Conservation (phyloP, 1,140 invertebrate genomes). For the Plodia interpunctella region DNA sequence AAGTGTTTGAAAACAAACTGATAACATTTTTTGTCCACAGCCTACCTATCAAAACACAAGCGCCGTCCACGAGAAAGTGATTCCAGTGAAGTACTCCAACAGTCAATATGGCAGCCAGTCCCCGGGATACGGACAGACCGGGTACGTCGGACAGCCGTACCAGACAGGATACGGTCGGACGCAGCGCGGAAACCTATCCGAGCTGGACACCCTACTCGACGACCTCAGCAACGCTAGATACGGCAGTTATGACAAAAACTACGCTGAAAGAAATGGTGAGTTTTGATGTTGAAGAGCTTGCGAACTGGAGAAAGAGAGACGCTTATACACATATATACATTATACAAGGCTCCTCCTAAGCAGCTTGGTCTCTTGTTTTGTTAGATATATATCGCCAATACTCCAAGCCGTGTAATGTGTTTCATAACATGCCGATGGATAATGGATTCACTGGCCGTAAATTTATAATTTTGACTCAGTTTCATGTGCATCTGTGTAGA, state of each 20-base stretch:
- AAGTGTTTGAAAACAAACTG: neutral
- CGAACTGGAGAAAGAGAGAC: no score
- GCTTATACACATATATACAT: no score
- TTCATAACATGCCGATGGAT: constrained; percentile 18
- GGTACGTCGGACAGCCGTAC: constrained; percentile 34
- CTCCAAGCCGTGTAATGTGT: constrained; percentile 10
- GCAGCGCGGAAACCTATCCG: constrained; percentile 85
- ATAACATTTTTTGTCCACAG: constrained; percentile 44
- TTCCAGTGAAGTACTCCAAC: constrained; percentile 54
- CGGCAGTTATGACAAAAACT: constrained; percentile 69
- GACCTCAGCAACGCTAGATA: constrained; percentile 93
- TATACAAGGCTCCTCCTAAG: no score
- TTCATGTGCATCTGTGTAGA: no score
- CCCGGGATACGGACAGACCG: constrained; percentile 36
- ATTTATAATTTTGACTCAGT: no score
- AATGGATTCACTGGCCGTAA: no score
- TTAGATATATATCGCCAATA: no score
- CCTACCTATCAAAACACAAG: constrained; percentile 70
- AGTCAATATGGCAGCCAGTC: constrained; percentile 35
- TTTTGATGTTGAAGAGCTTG: neutral
- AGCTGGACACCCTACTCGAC: constrained; percentile 93
- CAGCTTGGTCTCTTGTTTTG: no score
- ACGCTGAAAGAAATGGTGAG: constrained; percentile 51
- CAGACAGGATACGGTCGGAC: constrained; percentile 52
- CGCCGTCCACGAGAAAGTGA: constrained; percentile 52